These are phyloP conservation scores for Halictus ligatus DNA, from an alignment of 2,888 invertebrate species.

Conservation along the genomic window DNA sequence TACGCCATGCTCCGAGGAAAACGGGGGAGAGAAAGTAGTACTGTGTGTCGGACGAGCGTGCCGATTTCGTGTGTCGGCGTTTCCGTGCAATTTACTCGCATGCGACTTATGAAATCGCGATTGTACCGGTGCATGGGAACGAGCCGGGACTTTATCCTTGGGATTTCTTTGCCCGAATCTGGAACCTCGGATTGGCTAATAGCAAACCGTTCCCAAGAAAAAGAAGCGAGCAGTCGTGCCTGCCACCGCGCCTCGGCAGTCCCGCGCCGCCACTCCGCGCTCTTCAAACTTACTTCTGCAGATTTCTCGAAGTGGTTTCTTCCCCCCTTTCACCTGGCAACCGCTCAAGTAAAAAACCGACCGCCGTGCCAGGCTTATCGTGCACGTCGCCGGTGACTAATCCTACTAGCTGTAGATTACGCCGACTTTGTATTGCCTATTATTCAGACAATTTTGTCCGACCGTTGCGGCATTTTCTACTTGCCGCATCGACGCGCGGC, in stretches of 20 bases:
- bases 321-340: not conserved
- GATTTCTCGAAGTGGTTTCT: slow-evolving; percentile 4
- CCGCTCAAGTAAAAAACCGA: not conserved
- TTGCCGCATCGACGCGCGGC: not conserved
- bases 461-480: slow-evolving; percentile 10
- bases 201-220: slow-evolving; percentile 8
- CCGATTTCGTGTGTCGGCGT: slow-evolving; percentile 61
- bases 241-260: slow-evolving; percentile 5
- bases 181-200: slow-evolving; percentile 5
- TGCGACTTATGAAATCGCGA: slow-evolving; percentile 61
- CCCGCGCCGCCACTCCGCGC: not conserved
- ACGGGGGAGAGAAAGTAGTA: slow-evolving; percentile 37
- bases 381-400: not conserved
- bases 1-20: slow-evolving; percentile 27
- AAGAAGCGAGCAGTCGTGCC: slow-evolving; percentile 13
- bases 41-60: slow-evolving; percentile 40
- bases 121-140: slow-evolving; percentile 12
- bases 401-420: slow-evolving; percentile 5
- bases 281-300: slow-evolving; percentile 8
- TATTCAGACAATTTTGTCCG: not conserved
- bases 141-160: slow-evolving; percentile 27
- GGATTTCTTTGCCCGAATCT: slow-evolving; percentile 32
- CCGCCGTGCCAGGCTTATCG: not conserved
- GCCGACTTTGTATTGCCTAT: not conserved
- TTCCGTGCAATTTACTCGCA: slow-evolving; percentile 61